phyloP scores from a whole-genome alignment of 2,113 vertebrate species.

The Pterocles burchelli region DNA sequence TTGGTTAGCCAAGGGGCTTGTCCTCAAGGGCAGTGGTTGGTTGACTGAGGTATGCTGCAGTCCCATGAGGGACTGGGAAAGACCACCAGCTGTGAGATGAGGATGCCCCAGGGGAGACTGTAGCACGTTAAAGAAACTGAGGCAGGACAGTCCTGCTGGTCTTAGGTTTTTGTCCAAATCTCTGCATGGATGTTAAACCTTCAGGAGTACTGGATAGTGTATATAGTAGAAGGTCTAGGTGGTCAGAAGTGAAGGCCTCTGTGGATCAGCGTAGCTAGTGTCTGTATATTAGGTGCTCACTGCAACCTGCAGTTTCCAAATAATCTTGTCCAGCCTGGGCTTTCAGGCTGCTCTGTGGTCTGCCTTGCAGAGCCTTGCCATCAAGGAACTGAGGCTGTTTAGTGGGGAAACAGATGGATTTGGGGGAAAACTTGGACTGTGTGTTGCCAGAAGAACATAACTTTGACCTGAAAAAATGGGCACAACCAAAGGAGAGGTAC shows the following conservation, averaged over 20 bases:
- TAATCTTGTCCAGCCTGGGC: neutral
- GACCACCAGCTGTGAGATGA: neutral
- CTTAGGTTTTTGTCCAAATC: neutral
- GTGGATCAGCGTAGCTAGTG: neutral
- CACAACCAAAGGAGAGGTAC: neutral
- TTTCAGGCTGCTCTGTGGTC: neutral
- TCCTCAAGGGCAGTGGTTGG: neutral
- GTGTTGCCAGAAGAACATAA: neutral
- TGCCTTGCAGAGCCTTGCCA: neutral
- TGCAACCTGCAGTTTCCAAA: neutral
- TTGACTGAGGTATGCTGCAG: neutral
- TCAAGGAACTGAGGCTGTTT: neutral
- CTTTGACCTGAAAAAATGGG: neutral
- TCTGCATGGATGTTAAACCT: neutral
- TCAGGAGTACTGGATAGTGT: neutral
- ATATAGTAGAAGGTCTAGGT: neutral
- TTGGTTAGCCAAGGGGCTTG: neutral
- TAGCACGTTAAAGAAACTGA: neutral
- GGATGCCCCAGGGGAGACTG: neutral
- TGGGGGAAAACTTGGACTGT: neutral
- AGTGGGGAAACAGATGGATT: neutral
- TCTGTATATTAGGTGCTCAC: neutral
- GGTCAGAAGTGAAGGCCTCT: neutral
- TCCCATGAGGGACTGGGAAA: neutral
- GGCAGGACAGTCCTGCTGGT: neutral